Base-by-base conservation (phyloP, 2,797 vertebrate species). In the Dermochelys coriacea region DNA sequence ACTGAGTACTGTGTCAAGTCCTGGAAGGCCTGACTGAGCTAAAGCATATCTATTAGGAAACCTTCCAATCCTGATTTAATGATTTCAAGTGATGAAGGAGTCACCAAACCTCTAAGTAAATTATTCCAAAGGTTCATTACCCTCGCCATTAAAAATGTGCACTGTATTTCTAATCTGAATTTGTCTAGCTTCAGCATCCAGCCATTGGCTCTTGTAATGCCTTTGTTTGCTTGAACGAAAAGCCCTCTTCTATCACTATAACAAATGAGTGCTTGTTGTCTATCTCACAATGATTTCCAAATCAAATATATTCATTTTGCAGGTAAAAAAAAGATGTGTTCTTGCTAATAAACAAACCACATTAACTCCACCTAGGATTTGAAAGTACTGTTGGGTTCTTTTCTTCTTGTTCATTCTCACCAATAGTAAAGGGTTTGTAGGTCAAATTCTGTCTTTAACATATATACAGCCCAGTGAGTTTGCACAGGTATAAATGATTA, bases 371-470 rank as follows among this genome's bases (percentile, higher is more conserved):
- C 41, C 85, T 88, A 27, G 31, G 75, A 84, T 79, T 8, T 52
- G 10, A 71, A 85, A 5, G n/a, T 71, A 75, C 10, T 1, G 0
- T 3, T 3, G 52, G 18, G 3, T 0, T 86, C 5, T 87, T 82
- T 49, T 10, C 7, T 84, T 85, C 61, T 75, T 12, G 9, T 8
- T 90, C 25, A 52, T 81, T 9, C 6, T 16, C 61, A 68, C n/a
- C n/a, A 68, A 37, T 37, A 37, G 61, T 68, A 68, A n/a, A 68
- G 16, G 34, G 61, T 64, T 64, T 21, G 34, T 68, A 37, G 18
- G 18, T 37, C 34, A 19, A 68, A 68, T 37, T n/a, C 18, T 68
- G 61, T 68, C 8, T 68, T 68, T 68, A 16, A 68, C 18, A 68
- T 15, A 68, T 68, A n/a, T 37, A 68, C 15, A 68, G 19, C 34